These are phyloP conservation scores for Drosophila arizonae DNA, from an alignment of 1,140 invertebrate genomes.

Conservation along the genomic window DNA sequence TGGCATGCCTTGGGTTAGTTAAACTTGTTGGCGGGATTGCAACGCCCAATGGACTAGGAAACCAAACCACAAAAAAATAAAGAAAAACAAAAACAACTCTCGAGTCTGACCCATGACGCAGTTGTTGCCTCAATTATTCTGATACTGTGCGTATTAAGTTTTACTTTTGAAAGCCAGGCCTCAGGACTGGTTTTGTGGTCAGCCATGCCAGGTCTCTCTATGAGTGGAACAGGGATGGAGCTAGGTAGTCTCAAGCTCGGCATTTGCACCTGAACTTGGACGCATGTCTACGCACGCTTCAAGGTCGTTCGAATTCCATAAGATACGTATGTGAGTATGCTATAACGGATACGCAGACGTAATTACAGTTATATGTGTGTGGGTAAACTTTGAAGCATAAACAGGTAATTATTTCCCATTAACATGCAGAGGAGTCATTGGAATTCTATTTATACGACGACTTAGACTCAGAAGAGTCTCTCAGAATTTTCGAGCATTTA, in stretches of 20 bases:
- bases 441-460: too few relatives aligned
- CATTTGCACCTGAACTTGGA: constrained; percentile 71
- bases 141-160: constrained; percentile 36
- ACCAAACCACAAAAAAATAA: constrained; percentile 10
- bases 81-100: not conserved
- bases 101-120: constrained; percentile 37
- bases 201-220: not conserved
- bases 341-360: not conserved
- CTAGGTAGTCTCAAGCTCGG: constrained; percentile 19
- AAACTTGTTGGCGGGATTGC: constrained; percentile 13
- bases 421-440: not conserved
- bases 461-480: not conserved
- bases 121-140: constrained; percentile 28
- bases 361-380: not conserved
- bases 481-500: too few relatives aligned
- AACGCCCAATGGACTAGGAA: constrained; percentile 28
- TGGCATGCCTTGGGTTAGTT: constrained; percentile 16
- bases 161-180: constrained; percentile 1
- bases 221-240: constrained; percentile 19
- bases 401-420: not conserved
- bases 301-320: constrained; percentile 45
- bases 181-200: constrained; percentile 34
- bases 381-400: not conserved
- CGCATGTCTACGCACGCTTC: constrained; percentile 46
- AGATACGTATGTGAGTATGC: constrained; percentile 1